These are phyloP conservation scores for Clistopyga incitator DNA, from an alignment of 2,888 invertebrate species.

Conservation along the genomic window DNA sequence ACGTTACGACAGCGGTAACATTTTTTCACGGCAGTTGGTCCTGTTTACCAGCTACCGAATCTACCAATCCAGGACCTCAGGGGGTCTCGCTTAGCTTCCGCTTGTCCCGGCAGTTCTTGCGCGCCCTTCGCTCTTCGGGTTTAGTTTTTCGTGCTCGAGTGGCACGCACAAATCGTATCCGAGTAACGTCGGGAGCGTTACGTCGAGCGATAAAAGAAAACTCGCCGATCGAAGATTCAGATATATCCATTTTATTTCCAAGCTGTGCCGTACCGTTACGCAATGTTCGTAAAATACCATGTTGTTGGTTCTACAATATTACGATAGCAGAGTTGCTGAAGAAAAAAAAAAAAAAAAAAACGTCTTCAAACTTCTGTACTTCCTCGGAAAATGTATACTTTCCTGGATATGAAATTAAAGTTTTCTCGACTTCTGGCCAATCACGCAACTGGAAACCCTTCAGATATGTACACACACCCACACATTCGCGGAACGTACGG, in stretches of 20 bases:
- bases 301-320: neutral
- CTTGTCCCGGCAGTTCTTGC: neutral
- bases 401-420: conserved; percentile 28
- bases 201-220: conserved; percentile 39
- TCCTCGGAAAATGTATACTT: conserved; percentile 1
- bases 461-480: neutral
- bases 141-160: neutral
- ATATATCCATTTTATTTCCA: neutral
- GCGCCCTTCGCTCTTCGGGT: neutral
- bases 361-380: conserved; percentile 11
- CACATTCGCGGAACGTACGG: conserved; percentile 1
- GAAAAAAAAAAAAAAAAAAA: no score
- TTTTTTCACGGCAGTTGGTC: conserved; percentile 75
- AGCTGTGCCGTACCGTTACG: neutral
- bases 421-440: conserved; percentile 18
- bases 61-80: neutral
- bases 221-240: neutral
- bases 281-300: neutral
- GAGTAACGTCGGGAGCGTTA: conserved; percentile 23
- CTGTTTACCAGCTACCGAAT: conserved; percentile 71
- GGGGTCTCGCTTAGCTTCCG: neutral
- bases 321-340: neutral
- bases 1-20: conserved; percentile 59
- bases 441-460: conserved; percentile 11
- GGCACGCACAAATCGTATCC: conserved; percentile 52